Evolutionary conservation across 2,113 vertebrate genomes (phyloP).

Genomic region (Girardinichthys multiradiatus): DNA sequence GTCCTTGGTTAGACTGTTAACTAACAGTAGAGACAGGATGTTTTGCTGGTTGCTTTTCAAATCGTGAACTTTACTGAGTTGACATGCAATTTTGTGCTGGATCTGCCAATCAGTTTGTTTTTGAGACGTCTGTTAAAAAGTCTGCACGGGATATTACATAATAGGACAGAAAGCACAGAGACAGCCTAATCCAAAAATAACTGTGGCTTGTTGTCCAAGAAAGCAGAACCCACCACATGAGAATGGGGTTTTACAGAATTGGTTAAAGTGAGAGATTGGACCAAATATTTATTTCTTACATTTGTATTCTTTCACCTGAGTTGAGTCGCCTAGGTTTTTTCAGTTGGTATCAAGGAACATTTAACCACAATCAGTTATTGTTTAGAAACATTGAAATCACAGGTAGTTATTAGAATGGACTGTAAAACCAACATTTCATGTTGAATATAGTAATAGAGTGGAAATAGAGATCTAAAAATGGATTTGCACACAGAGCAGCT

Average conservation of each 20-base stretch:
- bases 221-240: background rate
- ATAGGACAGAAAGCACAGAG: background rate
- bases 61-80: background rate
- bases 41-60: background rate
- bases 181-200: background rate
- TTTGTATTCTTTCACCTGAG: background rate
- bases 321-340: background rate
- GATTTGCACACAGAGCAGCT: background rate
- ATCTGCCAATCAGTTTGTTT: background rate
- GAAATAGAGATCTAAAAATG: background rate
- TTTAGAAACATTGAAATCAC: background rate
- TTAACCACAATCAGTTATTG: background rate
- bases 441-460: background rate
- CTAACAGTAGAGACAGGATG: too few relatives aligned
- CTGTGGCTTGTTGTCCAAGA: background rate
- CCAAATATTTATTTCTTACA: background rate
- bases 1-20: background rate
- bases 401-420: background rate
- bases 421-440: background rate
- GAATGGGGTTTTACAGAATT: background rate
- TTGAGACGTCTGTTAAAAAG: background rate
- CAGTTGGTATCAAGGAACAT: background rate
- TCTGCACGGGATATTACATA: background rate
- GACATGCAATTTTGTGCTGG: background rate
- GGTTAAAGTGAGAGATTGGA: background rate